Conservation (phyloP, 2,888 invertebrate genomes). For the Meandrusa payeni region DNA sequence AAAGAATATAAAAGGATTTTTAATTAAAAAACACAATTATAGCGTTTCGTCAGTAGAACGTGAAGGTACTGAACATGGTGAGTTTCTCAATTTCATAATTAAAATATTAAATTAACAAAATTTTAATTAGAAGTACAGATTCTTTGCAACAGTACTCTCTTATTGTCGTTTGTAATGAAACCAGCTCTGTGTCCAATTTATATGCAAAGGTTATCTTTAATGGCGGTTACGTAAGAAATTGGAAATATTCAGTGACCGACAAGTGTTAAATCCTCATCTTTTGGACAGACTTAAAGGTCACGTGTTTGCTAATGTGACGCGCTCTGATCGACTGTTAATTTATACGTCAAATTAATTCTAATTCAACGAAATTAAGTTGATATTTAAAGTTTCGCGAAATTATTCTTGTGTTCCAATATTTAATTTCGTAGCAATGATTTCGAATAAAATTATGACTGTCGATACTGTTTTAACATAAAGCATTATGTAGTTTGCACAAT, state of each 20-base stretch:
- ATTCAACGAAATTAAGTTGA: not conserved
- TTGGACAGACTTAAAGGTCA: slow-evolving; percentile 9
- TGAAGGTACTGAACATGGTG: slow-evolving; percentile 22
- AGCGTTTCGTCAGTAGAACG: slow-evolving; percentile 16
- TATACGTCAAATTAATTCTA: slow-evolving; percentile 13
- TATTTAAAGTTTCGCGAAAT: too few species aligned
- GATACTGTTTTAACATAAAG: not conserved
- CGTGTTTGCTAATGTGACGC: slow-evolving; percentile 5
- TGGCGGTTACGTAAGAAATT: slow-evolving; percentile 10
- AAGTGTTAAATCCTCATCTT: slow-evolving; percentile 5
- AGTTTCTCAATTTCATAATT: too few species aligned
- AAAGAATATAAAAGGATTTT: slow-evolving; percentile 24
- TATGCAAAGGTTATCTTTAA: too few species aligned
- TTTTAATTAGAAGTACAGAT: too few species aligned
- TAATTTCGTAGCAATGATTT: not conserved
- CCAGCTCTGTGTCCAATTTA: too few species aligned
- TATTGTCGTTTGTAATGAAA: too few species aligned
- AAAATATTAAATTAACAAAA: too few species aligned
- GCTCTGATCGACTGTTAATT: slow-evolving; percentile 13
- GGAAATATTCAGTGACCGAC: not conserved
- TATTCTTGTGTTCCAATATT: not conserved
- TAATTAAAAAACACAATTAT: slow-evolving; percentile 15
- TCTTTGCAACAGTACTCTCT: too few species aligned
- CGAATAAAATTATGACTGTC: not conserved
- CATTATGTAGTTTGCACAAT: slow-evolving; percentile 10